Evolutionary conservation across 1,140 invertebrate genomes (phyloP), one percentile per base, ranked within the genome.

Genomic region (Drosophila jambulina): DNA sequence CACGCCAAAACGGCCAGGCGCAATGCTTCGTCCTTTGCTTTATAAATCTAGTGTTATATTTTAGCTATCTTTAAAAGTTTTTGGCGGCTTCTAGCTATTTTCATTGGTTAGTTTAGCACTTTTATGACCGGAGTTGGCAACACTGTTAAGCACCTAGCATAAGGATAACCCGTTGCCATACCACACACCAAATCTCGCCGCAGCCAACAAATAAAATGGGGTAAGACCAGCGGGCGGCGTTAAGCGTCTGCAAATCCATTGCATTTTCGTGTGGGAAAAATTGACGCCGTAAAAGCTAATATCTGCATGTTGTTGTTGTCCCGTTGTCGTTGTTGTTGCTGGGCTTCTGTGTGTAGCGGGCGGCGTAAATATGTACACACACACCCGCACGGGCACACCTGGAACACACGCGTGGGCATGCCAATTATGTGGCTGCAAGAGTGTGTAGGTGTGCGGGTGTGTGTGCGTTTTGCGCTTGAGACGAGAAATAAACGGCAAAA

Each of bases 231-330:
- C 53, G 53, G 25, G 29, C 42, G 40, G 36, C 21, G 21, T 34
- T 43, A 49, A 36, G 34, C 17, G 27, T 53, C 23, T 19, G 48
- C n/a, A 57, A 69, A 76, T 59, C 34, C 25, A 49, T 62, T 43
- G 68, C 9, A 6, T 56, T 56, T 61, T 72, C n/a, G 56, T 83
- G 77, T 80, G 84, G 79, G 84, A 87, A 87, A 87, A 87, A 87
- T 87, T 84, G 84, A 87, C 84, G 84, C 77, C 84, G 84, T 80
- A 61, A 63, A 76, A 75, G 67, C 67, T 79, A 53, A 62, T 68
- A 63, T 74, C 62, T 60, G 54, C 42, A 40, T 40, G 32, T 51
- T 71, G 40, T 45, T 56, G 34, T 38, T 46, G 46, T 59, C 12
- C 19, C 36, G 27, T 13, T 29, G 65, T 40, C 59, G 75, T 53